Evolutionary conservation across 2,888 invertebrate genomes (phyloP), one percentile per base, ranked within the genome.

Genomic region (Drosophila multiciliata): DNA sequence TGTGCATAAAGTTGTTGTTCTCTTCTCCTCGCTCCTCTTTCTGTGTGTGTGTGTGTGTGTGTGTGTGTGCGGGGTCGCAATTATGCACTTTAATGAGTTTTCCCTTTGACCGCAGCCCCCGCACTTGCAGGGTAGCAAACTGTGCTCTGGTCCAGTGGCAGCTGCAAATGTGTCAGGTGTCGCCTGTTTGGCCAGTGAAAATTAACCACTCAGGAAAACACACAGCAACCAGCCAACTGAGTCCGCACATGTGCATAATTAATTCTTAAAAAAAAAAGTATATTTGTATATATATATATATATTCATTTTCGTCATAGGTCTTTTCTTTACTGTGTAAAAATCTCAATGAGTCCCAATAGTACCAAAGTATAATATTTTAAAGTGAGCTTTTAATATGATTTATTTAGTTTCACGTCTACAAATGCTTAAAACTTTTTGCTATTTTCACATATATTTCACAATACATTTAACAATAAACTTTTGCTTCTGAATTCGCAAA

Each of bases 51-150:
- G 38, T 52, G 15, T 38, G 17, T n/a, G n/a, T n/a, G n/a, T 66
- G 42, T 63, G 54, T 57, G 53, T 77, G 70, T 78, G 70, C 75
- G 69, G 73, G 69, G 66, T 72, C 65, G 77, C 78, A 86, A 90
- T 90, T 87, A 89, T 83, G 90, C 83, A 90, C 75, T 89, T 87
- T 89, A 87, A 87, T 90, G 87, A 86, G 90, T 88, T 87, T 87
- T 88, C 77, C 62, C 77, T 80, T 74, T 85, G 81, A 53, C 73
- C 80, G 61, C 67, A 2, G 49, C 67, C 62, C 57, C 58, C 32
- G 36, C 36, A 17, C 36, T 29, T 29, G 3, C 20, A 26, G 52
- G 59, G 62, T 49, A 45, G 38, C 48, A 57, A 29, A 33, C 38
- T 58, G 52, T 65, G 20, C 40, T 54, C 49, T 70, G 53, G 68